Evolutionary conservation across 2,113 vertebrate species (phyloP).

Genomic region (Emydocephalus ijimae): DNA sequence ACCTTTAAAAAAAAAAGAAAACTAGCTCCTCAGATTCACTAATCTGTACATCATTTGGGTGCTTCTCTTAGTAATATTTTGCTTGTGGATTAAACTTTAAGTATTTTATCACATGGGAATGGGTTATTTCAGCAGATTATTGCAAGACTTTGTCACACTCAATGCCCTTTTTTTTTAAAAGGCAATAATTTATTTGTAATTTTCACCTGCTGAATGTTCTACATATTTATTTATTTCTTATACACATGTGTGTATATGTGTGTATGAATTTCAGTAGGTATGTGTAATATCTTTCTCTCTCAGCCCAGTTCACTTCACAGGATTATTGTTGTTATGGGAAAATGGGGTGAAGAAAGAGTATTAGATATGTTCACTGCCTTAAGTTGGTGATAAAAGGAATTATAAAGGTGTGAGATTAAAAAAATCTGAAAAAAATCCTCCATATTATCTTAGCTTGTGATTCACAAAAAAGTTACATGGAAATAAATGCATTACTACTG

Average conservation of each 20-base stretch:
- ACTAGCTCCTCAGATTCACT: neutral
- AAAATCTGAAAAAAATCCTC: neutral
- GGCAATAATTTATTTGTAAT: neutral
- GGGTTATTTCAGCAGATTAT: neutral
- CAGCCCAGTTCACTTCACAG: neutral
- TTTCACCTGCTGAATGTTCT: neutral
- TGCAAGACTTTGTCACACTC: neutral
- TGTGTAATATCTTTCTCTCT: neutral
- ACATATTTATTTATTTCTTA: neutral
- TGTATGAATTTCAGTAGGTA: neutral
- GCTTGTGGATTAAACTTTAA: neutral
- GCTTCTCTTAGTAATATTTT: neutral
- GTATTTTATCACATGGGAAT: neutral
- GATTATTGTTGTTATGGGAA: neutral
- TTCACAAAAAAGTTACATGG: neutral
- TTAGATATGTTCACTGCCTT: neutral
- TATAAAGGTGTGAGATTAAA: neutral
- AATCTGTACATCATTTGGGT: slow-evolving; percentile 8
- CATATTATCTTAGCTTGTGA: neutral
- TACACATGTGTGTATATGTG: neutral
- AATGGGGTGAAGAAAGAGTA: neutral
- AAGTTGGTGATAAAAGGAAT: neutral
- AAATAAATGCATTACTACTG: neutral
- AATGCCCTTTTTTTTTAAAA: neutral
- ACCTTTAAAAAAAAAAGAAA: neutral